phyloP scores from a whole-genome alignment of 2,888 invertebrate genomes.

The Hydriomena furcata region DNA sequence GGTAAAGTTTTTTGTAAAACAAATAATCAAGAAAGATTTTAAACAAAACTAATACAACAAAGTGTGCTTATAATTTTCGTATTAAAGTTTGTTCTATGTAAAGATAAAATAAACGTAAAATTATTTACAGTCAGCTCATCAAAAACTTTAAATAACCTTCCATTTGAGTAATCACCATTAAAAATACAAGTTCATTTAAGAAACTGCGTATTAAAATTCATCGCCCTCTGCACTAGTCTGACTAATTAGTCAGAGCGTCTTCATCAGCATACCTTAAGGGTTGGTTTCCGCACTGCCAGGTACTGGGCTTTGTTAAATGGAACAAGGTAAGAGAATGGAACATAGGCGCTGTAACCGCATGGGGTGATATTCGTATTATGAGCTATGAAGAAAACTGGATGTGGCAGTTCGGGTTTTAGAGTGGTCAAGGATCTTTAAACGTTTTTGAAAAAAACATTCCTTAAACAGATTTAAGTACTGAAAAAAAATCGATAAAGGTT shows the following conservation, averaged over 20 bases:
- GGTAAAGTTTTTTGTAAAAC: no score
- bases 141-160: no score
- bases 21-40: no score
- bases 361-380: neutral
- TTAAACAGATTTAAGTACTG: no score
- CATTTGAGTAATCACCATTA: neutral
- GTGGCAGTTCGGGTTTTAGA: no score
- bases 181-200: neutral
- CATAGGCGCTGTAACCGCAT: constrained; percentile 25
- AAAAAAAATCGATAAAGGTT: no score
- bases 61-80: no score
- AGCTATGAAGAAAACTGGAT: constrained; percentile 11
- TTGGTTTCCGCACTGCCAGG: constrained; percentile 55
- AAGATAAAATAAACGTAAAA: neutral
- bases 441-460: no score
- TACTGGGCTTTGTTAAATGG: constrained; percentile 29
- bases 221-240: constrained; percentile 30
- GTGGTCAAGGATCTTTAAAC: no score
- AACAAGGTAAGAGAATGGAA: constrained; percentile 19
- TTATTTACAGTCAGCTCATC: no score
- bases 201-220: constrained; percentile 29
- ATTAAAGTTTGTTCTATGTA: no score
- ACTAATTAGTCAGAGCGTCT: constrained; percentile 62
- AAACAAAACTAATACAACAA: no score
- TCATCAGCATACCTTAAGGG: constrained; percentile 65